phyloP scores from a whole-genome alignment of 2,888 invertebrate genomes.

The Nomada fabriciana region DNA sequence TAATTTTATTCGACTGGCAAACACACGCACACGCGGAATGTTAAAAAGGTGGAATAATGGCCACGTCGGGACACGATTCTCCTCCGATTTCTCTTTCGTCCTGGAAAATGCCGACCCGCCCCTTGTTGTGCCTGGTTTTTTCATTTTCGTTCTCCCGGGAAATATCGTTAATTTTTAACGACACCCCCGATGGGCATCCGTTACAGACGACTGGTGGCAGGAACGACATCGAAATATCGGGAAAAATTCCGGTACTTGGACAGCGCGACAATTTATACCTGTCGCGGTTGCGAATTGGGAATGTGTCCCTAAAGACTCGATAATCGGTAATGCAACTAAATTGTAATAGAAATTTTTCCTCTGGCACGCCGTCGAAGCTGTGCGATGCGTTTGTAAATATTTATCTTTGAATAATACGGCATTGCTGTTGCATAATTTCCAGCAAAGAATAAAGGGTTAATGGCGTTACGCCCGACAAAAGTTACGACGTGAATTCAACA shows the following conservation, averaged over 20 bases:
- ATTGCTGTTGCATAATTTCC: no score
- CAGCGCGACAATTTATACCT: constrained; percentile 9
- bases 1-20: constrained; percentile 40
- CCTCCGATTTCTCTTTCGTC: constrained; percentile 25
- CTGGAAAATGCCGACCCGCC: neutral
- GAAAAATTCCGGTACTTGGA: constrained; percentile 23
- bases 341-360: no score
- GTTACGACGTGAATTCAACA: no score
- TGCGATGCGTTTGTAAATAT: no score
- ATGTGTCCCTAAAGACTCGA: neutral
- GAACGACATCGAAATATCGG: constrained; percentile 16
- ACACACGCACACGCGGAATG: constrained; percentile 15
- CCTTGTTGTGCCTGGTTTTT: constrained; percentile 12
- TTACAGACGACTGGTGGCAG: constrained; percentile 6
- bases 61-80: constrained; percentile 9
- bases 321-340: neutral
- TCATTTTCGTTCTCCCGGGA: constrained; percentile 24
- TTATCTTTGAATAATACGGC: no score
- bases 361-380: no score
- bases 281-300: neutral
- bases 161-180: constrained; percentile 58
- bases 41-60: neutral
- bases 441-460: no score
- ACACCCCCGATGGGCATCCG: constrained; percentile 35
- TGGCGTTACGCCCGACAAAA: no score